phyloP scores from a whole-genome alignment of 2,113 vertebrate species.

The Microtus richardsoni region DNA sequence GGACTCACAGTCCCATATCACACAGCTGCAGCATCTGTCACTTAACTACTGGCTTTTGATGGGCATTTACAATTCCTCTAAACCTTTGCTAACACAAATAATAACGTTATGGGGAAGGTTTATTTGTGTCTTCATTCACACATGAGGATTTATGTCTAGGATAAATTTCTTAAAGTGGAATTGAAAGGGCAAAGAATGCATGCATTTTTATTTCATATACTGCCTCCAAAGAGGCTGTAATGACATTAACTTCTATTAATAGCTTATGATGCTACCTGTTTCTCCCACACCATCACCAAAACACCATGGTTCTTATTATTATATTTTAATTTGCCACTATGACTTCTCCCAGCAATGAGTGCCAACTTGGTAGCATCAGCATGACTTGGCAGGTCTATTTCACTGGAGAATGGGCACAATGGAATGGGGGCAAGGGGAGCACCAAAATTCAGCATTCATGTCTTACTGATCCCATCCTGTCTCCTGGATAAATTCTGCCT shows the following conservation, averaged over 20 bases:
- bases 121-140: background rate
- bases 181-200: conserved; percentile 7
- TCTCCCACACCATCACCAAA: background rate
- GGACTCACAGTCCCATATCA: background rate
- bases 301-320: conserved; percentile 16
- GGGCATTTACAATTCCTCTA: conserved; percentile 14
- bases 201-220: conserved; percentile 40
- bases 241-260: conserved; percentile 33
- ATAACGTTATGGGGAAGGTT: background rate
- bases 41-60: background rate
- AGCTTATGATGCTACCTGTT: background rate
- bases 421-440: background rate
- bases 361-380: background rate
- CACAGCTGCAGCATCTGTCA: background rate
- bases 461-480: background rate
- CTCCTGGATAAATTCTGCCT: background rate
- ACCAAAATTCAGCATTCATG: background rate
- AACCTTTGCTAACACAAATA: background rate
- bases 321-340: conserved; percentile 41
- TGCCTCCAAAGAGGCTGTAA: background rate
- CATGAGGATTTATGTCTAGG: background rate
- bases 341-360: conserved; percentile 19
- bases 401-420: conserved; percentile 23
- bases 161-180: conserved; percentile 44
- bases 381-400: conserved; percentile 20